Conservation (phyloP, 2,888 invertebrate species). For the Acanthosepion pharaonis region DNA sequence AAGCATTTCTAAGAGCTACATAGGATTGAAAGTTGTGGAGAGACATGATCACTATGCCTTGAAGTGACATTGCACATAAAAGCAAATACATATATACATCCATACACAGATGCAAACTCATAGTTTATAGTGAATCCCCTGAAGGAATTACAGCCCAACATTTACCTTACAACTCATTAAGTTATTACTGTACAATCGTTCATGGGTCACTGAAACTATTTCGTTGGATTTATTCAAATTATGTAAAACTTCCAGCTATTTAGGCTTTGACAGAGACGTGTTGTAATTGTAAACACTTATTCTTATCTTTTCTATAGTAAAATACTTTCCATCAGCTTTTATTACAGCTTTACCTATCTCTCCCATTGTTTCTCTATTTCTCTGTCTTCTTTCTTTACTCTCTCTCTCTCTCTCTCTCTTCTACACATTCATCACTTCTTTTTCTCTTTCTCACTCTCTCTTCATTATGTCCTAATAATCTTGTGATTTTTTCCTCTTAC, state of each 20-base stretch:
- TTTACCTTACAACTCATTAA: not conserved
- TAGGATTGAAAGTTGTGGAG: not conserved
- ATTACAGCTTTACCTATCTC: not conserved
- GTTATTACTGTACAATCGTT: not conserved
- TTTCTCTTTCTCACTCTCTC: not conserved
- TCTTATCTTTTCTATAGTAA: not conserved
- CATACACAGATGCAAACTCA: not conserved
- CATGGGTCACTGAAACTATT: not conserved
- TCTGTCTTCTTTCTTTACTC: not conserved
- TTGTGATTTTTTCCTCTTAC: no score
- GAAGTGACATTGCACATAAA: no score
- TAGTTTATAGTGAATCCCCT: not conserved
- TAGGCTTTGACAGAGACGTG: not conserved
- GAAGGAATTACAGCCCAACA: not conserved
- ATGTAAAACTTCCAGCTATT: not conserved
- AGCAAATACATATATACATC: not conserved
- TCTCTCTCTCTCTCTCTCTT: not conserved
- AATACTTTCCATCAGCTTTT: not conserved
- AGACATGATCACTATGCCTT: no score
- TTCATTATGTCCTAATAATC: not conserved
- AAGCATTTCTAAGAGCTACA: not conserved
- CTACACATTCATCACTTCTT: not conserved
- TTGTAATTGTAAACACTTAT: not conserved
- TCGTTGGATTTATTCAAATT: conserved; percentile 1
- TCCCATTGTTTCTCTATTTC: not conserved